These are phyloP conservation scores for Arctia plantaginis DNA, from an alignment of 2,888 invertebrate species.

Conservation along the genomic window DNA sequence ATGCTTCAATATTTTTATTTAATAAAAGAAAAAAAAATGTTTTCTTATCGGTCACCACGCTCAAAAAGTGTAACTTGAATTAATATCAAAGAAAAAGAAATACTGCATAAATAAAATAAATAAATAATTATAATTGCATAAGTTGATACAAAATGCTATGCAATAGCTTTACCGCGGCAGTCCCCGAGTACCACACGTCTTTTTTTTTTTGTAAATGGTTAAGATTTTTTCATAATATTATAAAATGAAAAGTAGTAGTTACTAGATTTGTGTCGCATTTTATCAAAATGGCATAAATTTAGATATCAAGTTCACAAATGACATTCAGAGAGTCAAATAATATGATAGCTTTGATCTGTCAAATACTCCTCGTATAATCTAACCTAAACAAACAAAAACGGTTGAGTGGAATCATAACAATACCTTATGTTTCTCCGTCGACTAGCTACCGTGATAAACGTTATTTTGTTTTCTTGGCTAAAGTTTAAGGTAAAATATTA, in stretches of 20 bases:
- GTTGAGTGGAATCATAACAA: slow-evolving; percentile 59
- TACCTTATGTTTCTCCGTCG: slow-evolving; percentile 50
- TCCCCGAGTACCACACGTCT: no score
- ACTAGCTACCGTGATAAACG: slow-evolving; percentile 47
- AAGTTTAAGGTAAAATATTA: slow-evolving; percentile 53
- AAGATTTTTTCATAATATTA: no score
- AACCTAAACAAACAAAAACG: slow-evolving; percentile 67
- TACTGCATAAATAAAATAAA: no score
- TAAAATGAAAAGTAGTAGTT: not conserved
- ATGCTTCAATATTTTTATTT: no score
- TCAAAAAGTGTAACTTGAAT: no score
- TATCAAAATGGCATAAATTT: slow-evolving; percentile 51
- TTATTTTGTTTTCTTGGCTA: slow-evolving; percentile 55
- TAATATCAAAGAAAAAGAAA: no score
- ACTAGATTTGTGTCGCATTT: not conserved
- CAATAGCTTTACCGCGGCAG: no score
- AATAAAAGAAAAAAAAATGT: no score
- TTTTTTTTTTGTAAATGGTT: no score
- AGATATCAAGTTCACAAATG: slow-evolving; percentile 1
- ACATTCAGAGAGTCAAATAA: slow-evolving; percentile 54
- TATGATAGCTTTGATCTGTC: slow-evolving; percentile 71
- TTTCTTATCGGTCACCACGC: no score
- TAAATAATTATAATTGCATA: no score
- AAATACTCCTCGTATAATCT: slow-evolving; percentile 66
- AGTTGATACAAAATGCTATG: no score